Base-by-base conservation (phyloP, 1,140 invertebrate genomes). In the Sarcophaga peregrina region DNA sequence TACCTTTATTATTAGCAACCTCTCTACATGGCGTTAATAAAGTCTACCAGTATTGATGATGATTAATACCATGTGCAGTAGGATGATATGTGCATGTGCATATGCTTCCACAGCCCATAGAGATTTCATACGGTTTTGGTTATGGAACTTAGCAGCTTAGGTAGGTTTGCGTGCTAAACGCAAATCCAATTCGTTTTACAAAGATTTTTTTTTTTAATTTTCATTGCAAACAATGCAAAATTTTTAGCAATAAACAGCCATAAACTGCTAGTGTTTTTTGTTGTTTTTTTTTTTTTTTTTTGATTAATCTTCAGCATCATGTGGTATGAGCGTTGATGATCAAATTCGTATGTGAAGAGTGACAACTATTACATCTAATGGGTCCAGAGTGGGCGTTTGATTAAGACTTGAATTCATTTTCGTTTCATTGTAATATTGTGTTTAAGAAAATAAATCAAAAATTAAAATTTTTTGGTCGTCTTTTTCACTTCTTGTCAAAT, bases 301-400 rank as follows among this genome's bases (percentile, higher is more conserved):
- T n/a, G n/a, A n/a, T n/a, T n/a, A n/a, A n/a, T n/a, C n/a, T n/a
- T n/a, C n/a, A n/a, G n/a, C n/a, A n/a, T n/a, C n/a, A 13, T 58
- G 54, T 58, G 11, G 15, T 58, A n/a, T 58, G 52, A n/a, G 15
- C n/a, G 15, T 58, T 58, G 5, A 58, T 58, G 54, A 58, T 15
- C 13, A 15, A 58, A n/a, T 58, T 37, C 25, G 25, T 37, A 37
- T 37, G 25, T 58, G 15, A 58, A 58, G 54, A 68, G 62, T 68
- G 62, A 68, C 62, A 68, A 68, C 62, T 20, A 68, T 68, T 68
- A 68, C 62, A 20, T 25, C 62, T 68, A 68, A 68, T 68, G 62
- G 62, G 1, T 20, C 62, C 17, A 68, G 62, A 68, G 62, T 68
- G 62, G 62, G 62, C 62, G 62, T 68, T 58, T 58, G 10, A 58